These are phyloP conservation scores for Oxyura jamaicensis DNA, from an alignment of 2,113 vertebrate species.

Conservation along the genomic window DNA sequence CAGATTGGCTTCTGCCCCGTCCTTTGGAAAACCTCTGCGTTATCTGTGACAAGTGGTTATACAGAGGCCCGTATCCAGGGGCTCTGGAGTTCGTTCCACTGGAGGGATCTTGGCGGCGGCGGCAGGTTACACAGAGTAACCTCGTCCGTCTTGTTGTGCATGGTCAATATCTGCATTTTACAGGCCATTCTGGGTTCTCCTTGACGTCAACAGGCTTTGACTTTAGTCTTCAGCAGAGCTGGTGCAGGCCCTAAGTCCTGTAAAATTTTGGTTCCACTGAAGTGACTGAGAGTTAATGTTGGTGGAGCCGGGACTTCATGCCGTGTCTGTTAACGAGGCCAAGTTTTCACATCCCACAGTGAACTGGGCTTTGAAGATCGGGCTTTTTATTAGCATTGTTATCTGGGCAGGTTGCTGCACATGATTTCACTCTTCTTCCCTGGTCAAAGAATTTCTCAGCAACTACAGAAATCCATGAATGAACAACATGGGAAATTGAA, in stretches of 20 bases:
- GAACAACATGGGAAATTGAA: not conserved
- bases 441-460: not conserved
- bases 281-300: rapidly evolving
- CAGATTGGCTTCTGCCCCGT: not conserved
- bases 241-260: not conserved
- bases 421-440: rapidly evolving
- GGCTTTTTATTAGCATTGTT: not conserved
- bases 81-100: not conserved
- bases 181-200: not conserved
- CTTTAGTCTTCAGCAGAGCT: not conserved
- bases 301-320: rapidly evolving
- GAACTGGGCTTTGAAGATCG: not conserved
- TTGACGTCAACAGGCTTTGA: not conserved
- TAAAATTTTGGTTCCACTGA: rapidly evolving
- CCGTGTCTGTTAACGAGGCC: not conserved
- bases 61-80: not conserved
- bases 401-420: not conserved
- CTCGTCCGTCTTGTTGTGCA: rapidly evolving
- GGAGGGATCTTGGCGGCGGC: not conserved
- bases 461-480: not conserved
- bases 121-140: not conserved
- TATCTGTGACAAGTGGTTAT: not conserved
- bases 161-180: not conserved
- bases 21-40: not conserved
- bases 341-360: not conserved